Conservation (phyloP, 2,888 invertebrate species). For the Pycnomerus fuliginosus region DNA sequence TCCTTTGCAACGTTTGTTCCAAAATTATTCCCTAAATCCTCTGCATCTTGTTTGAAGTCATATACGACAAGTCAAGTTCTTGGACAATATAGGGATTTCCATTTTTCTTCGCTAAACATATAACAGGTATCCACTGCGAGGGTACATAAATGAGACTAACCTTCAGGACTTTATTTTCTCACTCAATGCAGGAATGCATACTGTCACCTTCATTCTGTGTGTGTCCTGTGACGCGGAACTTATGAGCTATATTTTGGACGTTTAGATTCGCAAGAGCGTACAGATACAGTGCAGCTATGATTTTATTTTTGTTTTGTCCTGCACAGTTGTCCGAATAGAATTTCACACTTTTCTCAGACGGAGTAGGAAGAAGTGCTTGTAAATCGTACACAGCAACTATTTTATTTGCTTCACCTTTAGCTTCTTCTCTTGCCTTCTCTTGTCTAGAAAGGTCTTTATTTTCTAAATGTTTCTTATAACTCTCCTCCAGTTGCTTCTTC, state of each 20-base stretch:
- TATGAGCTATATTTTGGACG: background rate
- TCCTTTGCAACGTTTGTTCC: background rate
- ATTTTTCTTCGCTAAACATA: conserved; percentile 1
- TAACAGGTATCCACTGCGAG: background rate
- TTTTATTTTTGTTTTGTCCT: conserved; percentile 1
- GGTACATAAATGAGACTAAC: background rate
- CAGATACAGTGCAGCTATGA: background rate
- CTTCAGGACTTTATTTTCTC: background rate
- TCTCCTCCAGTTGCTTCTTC: background rate
- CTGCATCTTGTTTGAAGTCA: background rate
- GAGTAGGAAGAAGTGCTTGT: background rate
- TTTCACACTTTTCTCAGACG: background rate
- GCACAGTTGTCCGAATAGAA: conserved; percentile 3
- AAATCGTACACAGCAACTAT: background rate
- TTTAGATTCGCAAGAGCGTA: background rate
- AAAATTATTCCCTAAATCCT: background rate
- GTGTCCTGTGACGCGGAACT: background rate
- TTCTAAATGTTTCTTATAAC: background rate
- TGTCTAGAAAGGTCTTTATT: background rate
- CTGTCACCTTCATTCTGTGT: conserved; percentile 2
- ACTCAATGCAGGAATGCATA: conserved; percentile 1
- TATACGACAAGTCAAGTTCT: background rate
- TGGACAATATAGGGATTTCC: background rate
- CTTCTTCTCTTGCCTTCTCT: background rate
- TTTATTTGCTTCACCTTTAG: background rate